Evolutionary conservation across 2,888 invertebrate genomes (phyloP).

Genomic region (Drosophila multiciliata): DNA sequence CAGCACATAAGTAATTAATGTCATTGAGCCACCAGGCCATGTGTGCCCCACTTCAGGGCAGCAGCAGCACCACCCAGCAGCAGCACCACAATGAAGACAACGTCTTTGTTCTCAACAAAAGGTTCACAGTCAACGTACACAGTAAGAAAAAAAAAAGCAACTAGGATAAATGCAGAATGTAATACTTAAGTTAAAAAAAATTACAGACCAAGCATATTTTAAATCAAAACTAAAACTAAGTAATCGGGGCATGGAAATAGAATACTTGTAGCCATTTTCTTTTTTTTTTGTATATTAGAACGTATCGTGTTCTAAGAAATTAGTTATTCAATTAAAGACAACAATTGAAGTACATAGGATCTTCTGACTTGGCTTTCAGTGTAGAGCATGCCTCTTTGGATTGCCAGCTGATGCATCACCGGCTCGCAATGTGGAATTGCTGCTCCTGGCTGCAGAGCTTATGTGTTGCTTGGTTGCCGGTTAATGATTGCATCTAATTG

Average conservation of each 20-base stretch:
- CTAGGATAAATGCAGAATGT: neutral
- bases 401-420: constrained; percentile 46
- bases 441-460: constrained; percentile 25
- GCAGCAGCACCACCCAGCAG: constrained; percentile 2
- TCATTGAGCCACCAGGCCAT: constrained; percentile 46
- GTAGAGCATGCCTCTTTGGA: neutral
- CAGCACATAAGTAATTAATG: constrained; percentile 42
- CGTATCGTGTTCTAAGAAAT: neutral
- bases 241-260: neutral
- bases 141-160: neutral
- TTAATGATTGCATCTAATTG: constrained; percentile 78
- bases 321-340: neutral
- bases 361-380: neutral
- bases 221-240: neutral
- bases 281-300: neutral
- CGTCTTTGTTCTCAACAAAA: constrained; percentile 31
- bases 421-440: constrained; percentile 27
- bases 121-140: constrained; percentile 5
- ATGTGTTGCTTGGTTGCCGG: constrained; percentile 29
- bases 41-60: constrained; percentile 54
- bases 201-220: neutral
- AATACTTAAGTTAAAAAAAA: neutral
- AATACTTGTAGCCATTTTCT: neutral
- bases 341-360: neutral
- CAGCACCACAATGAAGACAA: constrained; percentile 23